phyloP scores from a whole-genome alignment of 2,888 invertebrate species.

The Pyrrhosoma nymphula region DNA sequence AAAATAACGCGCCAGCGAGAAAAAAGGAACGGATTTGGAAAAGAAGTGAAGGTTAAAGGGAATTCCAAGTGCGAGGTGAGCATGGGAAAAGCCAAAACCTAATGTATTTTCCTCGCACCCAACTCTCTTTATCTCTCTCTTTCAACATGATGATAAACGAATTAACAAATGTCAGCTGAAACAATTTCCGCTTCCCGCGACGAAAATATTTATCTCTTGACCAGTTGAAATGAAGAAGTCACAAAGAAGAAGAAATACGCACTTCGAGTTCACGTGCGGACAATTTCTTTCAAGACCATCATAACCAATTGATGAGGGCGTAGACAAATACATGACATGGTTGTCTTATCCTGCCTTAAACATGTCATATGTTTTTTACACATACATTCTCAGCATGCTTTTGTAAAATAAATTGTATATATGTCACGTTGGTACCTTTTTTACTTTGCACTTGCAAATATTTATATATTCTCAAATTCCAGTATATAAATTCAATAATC shows the following conservation, averaged over 20 bases:
- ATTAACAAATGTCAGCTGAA: background rate
- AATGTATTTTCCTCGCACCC: background rate
- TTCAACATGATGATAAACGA: background rate
- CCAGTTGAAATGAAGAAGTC: background rate
- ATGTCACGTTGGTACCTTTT: too few species aligned
- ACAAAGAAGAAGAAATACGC: background rate
- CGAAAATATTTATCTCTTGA: background rate
- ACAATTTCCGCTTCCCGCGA: background rate
- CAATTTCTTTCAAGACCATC: background rate
- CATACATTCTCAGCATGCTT: too few species aligned
- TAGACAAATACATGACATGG: too few species aligned
- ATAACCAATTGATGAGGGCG: too few species aligned
- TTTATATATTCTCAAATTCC: too few species aligned
- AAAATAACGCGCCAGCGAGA: background rate
- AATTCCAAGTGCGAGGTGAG: background rate
- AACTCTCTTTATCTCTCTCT: too few species aligned
- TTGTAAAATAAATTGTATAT: too few species aligned
- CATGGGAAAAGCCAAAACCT: background rate
- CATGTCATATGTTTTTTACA: too few species aligned
- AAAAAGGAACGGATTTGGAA: too few species aligned
- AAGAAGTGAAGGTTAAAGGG: background rate
- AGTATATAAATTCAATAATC: too few species aligned
- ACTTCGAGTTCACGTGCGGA: background rate
- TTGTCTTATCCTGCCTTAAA: too few species aligned
- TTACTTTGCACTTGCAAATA: too few species aligned